phyloP scores from a whole-genome alignment of 2,113 vertebrate genomes.

The Equus quagga region DNA sequence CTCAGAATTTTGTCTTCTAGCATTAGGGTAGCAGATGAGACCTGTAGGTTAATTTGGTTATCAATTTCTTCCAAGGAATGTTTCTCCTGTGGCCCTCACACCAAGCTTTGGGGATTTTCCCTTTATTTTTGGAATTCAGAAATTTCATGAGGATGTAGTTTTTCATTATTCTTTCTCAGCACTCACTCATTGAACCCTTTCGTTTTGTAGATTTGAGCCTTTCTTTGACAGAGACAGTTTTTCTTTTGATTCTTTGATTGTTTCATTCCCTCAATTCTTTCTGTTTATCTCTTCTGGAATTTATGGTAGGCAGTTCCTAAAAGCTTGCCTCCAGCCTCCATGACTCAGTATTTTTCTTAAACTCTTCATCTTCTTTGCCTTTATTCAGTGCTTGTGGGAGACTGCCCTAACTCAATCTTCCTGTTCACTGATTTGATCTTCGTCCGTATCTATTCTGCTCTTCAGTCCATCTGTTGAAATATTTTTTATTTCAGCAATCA shows the following conservation, averaged over 20 bases:
- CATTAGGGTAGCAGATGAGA: not conserved
- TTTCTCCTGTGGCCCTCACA: not conserved
- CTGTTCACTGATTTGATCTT: not conserved
- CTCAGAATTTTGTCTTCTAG: not conserved
- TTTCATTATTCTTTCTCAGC: not conserved
- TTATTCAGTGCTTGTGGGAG: not conserved
- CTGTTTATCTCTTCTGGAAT: not conserved
- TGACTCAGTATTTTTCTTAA: not conserved
- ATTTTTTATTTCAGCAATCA: not conserved
- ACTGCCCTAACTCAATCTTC: not conserved
- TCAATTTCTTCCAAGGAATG: not conserved
- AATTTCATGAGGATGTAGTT: not conserved
- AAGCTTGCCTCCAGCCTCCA: not conserved
- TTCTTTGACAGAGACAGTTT: not conserved
- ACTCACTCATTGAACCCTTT: not conserved
- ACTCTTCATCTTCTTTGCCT: not conserved
- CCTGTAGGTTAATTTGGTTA: not conserved
- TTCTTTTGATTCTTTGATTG: not conserved
- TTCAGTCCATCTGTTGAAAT: not conserved
- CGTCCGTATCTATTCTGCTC: not conserved
- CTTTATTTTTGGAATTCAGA: not conserved
- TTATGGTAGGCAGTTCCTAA: not conserved
- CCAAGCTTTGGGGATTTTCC: not conserved
- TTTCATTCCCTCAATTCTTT: slow-evolving; percentile 1
- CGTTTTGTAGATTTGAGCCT: not conserved